Percentiles rank a stretch among this genome's conserved stretches.
Evolutionary conservation across 2,113 vertebrate genomes (phyloP).

Genomic region (Anhinga anhinga): DNA sequence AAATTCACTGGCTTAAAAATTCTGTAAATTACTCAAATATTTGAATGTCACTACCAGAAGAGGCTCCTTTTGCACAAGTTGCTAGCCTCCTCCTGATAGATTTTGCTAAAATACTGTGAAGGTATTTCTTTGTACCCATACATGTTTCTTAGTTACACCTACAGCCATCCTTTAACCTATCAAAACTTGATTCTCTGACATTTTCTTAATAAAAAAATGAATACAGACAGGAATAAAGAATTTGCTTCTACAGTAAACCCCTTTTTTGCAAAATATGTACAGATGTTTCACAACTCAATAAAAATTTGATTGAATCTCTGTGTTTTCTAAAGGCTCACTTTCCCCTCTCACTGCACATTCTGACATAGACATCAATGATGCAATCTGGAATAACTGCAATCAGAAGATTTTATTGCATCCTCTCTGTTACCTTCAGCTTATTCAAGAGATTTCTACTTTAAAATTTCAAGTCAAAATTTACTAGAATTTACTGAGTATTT

Average conservation of each 20-base stretch:
- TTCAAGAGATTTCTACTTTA: background rate
- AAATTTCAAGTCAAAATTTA: background rate
- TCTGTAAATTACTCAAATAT: background rate
- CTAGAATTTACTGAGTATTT: background rate
- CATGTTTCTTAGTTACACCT: background rate
- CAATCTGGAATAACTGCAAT: background rate
- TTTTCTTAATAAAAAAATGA: background rate
- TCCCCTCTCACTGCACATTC: background rate
- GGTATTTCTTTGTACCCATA: background rate
- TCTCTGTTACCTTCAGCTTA: background rate
- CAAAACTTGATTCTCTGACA: background rate
- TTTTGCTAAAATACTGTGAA: background rate
- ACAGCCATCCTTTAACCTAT: background rate
- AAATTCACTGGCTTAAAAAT: background rate
- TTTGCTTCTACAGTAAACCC: fast-evolving
- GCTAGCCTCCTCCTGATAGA: background rate
- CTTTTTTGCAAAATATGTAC: background rate
- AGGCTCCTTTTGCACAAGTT: background rate
- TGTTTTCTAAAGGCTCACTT: background rate
- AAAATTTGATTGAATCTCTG: background rate
- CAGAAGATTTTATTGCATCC: background rate
- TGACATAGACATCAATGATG: background rate
- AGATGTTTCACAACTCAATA: background rate
- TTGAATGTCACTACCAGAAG: background rate
- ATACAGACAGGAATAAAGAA: background rate